Evolutionary conservation across 2,888 invertebrate species (phyloP).

Genomic region (Drosophila borealis): DNA sequence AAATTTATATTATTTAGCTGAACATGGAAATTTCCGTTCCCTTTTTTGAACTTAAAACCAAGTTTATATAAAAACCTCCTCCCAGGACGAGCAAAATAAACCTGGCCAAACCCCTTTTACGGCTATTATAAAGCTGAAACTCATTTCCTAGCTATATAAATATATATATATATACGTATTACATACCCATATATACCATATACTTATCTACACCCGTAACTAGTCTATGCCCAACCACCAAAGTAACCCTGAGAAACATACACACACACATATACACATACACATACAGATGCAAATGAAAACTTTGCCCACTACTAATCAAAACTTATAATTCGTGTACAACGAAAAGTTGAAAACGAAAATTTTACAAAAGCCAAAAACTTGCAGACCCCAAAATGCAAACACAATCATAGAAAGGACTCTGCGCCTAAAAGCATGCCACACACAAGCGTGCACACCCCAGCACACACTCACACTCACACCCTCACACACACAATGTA

Average conservation of each 20-base stretch:
- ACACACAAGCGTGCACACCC: conserved; percentile 31
- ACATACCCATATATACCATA: conserved; percentile 17
- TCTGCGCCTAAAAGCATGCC: conserved; percentile 57
- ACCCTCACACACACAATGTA: conserved; percentile 55
- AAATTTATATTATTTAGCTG: background rate
- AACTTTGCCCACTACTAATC: conserved; percentile 80
- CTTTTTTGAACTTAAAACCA: conserved; percentile 9
- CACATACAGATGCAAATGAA: conserved; percentile 49
- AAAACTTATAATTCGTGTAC: conserved; percentile 81
- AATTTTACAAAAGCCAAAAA: conserved; percentile 80
- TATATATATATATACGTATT: conserved; percentile 26
- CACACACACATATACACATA: conserved; percentile 25
- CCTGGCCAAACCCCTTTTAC: conserved; percentile 26
- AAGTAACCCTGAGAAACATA: conserved; percentile 17
- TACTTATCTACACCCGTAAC: conserved; percentile 25
- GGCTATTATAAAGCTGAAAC: conserved; percentile 57
- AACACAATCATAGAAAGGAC: conserved; percentile 63
- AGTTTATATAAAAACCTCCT: conserved; percentile 8
- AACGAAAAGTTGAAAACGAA: conserved; percentile 79
- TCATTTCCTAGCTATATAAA: conserved; percentile 56
- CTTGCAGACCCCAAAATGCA: conserved; percentile 67
- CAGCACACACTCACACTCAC: conserved; percentile 11
- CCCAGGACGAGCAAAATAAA: background rate
- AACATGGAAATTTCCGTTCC: conserved; percentile 11
- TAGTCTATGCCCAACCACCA: conserved; percentile 24